These are phyloP conservation scores for Papio anubis DNA, from an alignment of 2,113 vertebrate genomes.

Conservation along the genomic window DNA sequence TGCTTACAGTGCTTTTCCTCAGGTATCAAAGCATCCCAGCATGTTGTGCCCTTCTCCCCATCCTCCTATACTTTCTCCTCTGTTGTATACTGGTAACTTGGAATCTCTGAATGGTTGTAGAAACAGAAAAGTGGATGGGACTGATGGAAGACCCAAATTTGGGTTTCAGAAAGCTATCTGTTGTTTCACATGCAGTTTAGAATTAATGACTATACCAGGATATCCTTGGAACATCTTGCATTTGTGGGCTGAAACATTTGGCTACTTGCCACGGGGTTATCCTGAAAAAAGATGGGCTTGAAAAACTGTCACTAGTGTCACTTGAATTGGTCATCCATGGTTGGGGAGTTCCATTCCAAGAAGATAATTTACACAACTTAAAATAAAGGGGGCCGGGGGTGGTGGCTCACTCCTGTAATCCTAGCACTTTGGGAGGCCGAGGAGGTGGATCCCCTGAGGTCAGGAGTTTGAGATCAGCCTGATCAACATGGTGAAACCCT, in stretches of 20 bases:
- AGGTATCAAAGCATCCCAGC: background rate
- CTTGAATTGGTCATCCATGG: background rate
- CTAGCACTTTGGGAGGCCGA: too few relatives aligned
- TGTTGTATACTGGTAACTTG: background rate
- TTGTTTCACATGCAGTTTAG: background rate
- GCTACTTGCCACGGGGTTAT: background rate
- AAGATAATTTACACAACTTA: background rate
- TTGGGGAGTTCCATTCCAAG: background rate
- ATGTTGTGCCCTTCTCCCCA: background rate
- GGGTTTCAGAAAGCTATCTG: background rate
- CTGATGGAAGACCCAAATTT: background rate
- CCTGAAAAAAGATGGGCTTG: background rate
- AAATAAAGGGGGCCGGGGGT: too few relatives aligned
- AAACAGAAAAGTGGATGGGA: background rate
- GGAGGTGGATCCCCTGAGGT: too few relatives aligned
- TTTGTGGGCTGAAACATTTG: background rate
- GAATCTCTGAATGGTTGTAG: background rate
- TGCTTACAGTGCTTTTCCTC: background rate
- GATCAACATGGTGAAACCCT: too few relatives aligned
- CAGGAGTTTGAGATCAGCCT: too few relatives aligned
- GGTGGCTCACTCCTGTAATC: too few relatives aligned
- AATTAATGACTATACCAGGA: background rate
- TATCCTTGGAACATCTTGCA: conserved; percentile 14
- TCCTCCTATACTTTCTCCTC: background rate
- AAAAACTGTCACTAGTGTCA: background rate